Base-by-base conservation (phyloP, 1,140 invertebrate genomes). In the Drosophila bocqueti region DNA sequence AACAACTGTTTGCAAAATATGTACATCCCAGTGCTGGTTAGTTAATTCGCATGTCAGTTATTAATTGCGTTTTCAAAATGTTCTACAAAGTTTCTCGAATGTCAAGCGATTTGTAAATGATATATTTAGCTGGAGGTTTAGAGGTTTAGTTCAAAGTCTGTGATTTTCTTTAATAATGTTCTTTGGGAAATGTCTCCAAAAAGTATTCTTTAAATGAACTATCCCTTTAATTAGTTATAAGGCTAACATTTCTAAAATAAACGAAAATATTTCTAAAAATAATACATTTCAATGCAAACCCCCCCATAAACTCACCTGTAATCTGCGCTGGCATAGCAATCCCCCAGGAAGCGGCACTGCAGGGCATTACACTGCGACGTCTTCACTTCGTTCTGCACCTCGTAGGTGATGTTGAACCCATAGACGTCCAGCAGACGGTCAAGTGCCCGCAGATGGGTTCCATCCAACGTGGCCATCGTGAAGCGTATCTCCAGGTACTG, bases 331-430 rank as follows among this genome's bases (percentile, higher is more conserved):
- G 96, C 96, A 75, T 95, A 95, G 92, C 98, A 99, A 89, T 97
- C 95, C 18, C 98, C 98, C 2, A 97, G 95, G 69, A 96, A 97
- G 0, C 97, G 96, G 91, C 97, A 98, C 55, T 95, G 95, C 52
- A 95, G 94, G 18, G 96, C 95, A 45, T 95, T 97, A 91, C 97
- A 98, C 8, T 95, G 95, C 40, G 95, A 93, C 3, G 93, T 75
- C 75, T 95, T 94, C 21, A 94, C 93, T 13, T 93, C 86, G 40
- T 90, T 90, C 68, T 93, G 91, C 72, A 98, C 96, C 87, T 97
- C 97, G 91, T 98, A 98, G 6, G 97, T 98, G 74, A 98, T 96
- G 93, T 99, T 99, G 93, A 99, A 98, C 9, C 97, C 98, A 90
- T 96, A 98, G 4, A 98, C 97, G 73, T 97, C 96, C 24, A 98